Base-by-base conservation (phyloP, 2,888 invertebrate species). In the Lithophane semibrunnea region DNA sequence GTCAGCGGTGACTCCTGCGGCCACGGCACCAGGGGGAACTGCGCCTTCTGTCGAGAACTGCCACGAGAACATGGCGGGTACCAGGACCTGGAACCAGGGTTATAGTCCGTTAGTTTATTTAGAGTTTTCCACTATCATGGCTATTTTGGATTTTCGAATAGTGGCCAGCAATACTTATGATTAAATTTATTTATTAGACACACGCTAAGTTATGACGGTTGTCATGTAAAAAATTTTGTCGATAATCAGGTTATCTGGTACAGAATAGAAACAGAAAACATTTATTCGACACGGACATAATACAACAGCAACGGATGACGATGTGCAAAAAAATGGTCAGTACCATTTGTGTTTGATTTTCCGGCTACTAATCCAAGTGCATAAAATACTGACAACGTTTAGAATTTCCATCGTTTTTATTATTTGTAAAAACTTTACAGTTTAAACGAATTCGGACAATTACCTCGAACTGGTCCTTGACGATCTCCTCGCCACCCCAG, bases 31-130 rank as follows among this genome's bases (percentile, higher is more conserved):
- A 0, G 95, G 91, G 0, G 98, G 98, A 9, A 98, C 97, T 3
- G 94, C 93, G 24, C 98, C 98, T 84, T 97, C 95, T 9, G 97
- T 96, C 7, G 97, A 96, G 88, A 97, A 96, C 92, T 97, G 97
- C 98, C 98, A 98, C 13, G 97, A 97, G 91, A 98, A 97, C 93
- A 97, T 97, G 1, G 97, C 95, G 42, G 97, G 97, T 29, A 97
- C 97, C 69, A 98, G 94, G 65, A 98, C 97, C 97, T 97, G 90
- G 86, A 78, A 79, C 9, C 21, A 52, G 16, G 49, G 47, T 54
- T 24, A 47, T 66, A 9, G 2, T 61, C 18, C 18, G 44, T 78
- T 56, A 78, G 21, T 37, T 56, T 52, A 42, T 42, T 56, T 21
- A 37, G 9, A 75, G n/a, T 47, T 47, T 37, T 18, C 10, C 24